Conservation (phyloP, 2,113 vertebrate species). For the Pterocles gutturalis region DNA sequence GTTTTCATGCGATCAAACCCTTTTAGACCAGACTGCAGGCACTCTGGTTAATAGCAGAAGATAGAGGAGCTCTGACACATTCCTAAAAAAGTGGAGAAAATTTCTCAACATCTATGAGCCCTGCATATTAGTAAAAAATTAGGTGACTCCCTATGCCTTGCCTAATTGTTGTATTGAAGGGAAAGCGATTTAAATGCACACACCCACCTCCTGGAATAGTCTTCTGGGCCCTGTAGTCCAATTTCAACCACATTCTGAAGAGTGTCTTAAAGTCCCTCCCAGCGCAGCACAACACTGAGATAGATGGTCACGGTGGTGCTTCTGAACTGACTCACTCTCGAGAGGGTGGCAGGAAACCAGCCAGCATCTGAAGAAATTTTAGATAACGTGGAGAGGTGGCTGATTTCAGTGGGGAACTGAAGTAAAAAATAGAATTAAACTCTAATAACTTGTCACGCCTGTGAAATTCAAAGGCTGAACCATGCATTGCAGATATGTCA, state of each 20-base stretch:
- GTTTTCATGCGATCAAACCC: neutral
- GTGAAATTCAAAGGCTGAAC: conserved; percentile 2
- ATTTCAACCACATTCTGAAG: neutral
- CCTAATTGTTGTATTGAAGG: neutral
- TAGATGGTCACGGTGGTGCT: neutral
- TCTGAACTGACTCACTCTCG: neutral
- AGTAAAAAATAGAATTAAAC: neutral
- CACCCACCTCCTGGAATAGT: neutral
- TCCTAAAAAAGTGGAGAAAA: neutral
- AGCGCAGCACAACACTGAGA: neutral
- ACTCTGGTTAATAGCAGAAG: neutral
- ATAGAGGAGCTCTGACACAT: neutral
- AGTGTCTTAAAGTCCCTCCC: neutral
- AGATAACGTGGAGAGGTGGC: neutral
- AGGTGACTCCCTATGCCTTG: neutral
- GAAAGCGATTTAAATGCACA: neutral
- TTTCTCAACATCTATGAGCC: neutral
- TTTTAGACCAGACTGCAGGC: neutral
- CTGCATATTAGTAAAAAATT: neutral
- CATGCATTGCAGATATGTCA: neutral
- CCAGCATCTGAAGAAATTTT: neutral
- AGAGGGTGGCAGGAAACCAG: neutral
- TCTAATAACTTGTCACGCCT: neutral
- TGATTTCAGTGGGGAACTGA: neutral
- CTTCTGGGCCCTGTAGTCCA: neutral